Percentiles rank a stretch among this genome's conserved stretches.
Evolutionary conservation across 2,113 vertebrate species (phyloP).

Genomic region (Silurus glanis): DNA sequence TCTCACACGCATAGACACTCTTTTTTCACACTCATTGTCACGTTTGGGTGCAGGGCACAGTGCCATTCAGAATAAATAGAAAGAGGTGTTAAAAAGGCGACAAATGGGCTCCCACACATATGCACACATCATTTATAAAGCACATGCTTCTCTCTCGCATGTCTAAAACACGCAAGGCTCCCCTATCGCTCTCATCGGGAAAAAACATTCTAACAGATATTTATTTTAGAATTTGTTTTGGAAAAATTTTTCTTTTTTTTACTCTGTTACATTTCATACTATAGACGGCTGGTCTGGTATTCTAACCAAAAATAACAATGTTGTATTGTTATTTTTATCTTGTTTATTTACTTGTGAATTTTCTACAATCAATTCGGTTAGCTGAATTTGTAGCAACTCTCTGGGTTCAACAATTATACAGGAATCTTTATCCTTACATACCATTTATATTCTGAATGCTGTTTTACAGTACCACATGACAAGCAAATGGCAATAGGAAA

Average conservation of each 20-base stretch:
- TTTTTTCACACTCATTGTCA: not conserved
- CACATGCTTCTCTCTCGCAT: not conserved
- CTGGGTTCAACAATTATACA: not conserved
- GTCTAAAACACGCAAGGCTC: not conserved
- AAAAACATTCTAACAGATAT: not conserved
- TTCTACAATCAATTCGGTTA: not conserved
- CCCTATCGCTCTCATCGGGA: not conserved
- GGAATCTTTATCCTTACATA: not conserved
- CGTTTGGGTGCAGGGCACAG: constrained; percentile 12
- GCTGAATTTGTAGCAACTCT: not conserved
- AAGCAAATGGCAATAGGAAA: not conserved
- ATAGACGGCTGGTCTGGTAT: constrained; percentile 10
- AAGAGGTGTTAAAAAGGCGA: not conserved
- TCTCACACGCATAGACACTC: not conserved
- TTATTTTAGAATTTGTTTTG: too few relatives aligned
- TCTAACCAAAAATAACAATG: not conserved
- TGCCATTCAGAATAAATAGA: constrained; percentile 19
- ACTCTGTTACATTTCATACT: constrained; percentile 39
- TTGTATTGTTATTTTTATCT: constrained; percentile 23
- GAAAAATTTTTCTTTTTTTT: too few relatives aligned
- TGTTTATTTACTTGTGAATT: not conserved
- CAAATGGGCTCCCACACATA: not conserved
- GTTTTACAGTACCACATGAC: constrained; percentile 1
- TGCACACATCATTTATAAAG: too few relatives aligned
- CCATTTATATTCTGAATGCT: not conserved